Evolutionary conservation across 2,888 invertebrate genomes (phyloP).

Genomic region (Lucinisca nassula): DNA sequence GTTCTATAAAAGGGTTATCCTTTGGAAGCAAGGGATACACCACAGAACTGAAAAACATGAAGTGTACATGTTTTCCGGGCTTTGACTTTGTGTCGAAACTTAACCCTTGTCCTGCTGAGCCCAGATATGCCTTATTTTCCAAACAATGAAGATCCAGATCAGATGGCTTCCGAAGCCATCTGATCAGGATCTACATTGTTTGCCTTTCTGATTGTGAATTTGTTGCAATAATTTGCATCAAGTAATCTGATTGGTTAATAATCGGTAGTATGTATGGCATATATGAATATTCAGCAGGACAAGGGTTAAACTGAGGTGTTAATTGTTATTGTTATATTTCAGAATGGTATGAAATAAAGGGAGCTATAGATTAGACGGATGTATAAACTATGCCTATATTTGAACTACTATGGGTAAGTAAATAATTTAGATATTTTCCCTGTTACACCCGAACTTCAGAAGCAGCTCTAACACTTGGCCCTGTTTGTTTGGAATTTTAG

Average conservation of each 20-base stretch:
- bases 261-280: neutral
- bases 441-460: no score
- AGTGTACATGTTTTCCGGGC: no score
- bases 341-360: neutral
- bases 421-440: no score
- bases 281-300: neutral
- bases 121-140: no score
- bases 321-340: neutral
- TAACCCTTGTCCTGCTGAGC: no score
- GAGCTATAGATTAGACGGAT: neutral
- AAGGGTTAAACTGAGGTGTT: neutral
- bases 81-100: no score
- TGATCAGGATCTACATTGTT: neutral
- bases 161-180: neutral
- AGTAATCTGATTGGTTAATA: neutral
- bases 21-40: no score
- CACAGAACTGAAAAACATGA: no score
- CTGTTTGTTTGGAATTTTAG: no score
- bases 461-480: no score
- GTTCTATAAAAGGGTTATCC: no score
- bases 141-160: neutral
- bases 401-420: conserved; percentile 51
- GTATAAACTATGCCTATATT: conserved; percentile 53
- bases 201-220: no score
- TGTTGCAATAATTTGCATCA: neutral